phyloP scores from a whole-genome alignment of 2,888 invertebrate species.

The Pachymerium ferrugineum region DNA sequence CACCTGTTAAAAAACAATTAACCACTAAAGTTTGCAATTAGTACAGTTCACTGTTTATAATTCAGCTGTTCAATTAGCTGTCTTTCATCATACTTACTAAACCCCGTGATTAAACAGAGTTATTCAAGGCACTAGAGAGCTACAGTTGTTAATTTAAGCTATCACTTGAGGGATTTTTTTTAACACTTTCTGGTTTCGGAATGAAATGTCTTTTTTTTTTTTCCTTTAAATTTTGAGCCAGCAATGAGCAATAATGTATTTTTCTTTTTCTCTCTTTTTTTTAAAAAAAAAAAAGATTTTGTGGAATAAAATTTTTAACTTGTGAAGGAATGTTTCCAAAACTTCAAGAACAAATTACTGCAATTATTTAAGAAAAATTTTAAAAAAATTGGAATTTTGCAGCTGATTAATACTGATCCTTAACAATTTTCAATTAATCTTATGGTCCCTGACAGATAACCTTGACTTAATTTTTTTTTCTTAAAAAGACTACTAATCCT shows the following conservation, averaged over 20 bases:
- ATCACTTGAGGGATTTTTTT: background rate
- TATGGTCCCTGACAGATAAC: background rate
- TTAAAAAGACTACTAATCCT: no score
- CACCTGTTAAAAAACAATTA: background rate
- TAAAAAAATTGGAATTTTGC: no score
- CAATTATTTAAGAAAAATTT: no score
- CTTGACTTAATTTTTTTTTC: background rate
- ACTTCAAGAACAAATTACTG: no score
- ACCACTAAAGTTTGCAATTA: background rate
- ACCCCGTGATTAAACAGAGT: background rate
- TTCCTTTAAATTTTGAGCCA: slow-evolving; percentile 16
- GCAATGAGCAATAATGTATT: background rate
- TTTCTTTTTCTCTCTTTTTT: no score
- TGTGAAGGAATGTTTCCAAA: background rate
- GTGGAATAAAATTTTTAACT: no score
- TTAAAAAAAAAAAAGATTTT: no score
- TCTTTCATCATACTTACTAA: background rate
- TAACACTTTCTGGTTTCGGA: no score
- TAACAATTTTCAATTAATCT: no score
- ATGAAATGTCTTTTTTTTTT: no score
- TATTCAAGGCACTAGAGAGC: background rate
- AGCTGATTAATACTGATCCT: no score
- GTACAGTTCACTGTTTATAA: background rate
- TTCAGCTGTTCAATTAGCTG: background rate
- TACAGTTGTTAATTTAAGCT: slow-evolving; percentile 1